phyloP scores from a whole-genome alignment of 2,888 invertebrate species.

The Caenorhabditis panamensis region DNA sequence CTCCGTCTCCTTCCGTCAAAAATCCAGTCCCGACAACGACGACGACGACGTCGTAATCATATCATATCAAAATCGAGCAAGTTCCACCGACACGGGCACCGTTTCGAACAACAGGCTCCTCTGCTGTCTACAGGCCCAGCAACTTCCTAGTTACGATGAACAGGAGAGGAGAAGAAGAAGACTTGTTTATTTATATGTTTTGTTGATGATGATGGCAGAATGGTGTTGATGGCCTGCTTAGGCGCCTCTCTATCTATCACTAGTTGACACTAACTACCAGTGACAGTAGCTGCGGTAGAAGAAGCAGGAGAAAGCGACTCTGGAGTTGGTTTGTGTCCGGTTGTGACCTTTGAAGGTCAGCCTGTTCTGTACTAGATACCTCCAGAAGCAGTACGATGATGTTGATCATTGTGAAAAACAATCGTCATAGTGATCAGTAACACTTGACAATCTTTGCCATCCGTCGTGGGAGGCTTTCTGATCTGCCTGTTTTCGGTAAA shows the following conservation, averaged over 20 bases:
- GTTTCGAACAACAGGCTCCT: slow-evolving; percentile 30
- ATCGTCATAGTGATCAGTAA: not conserved
- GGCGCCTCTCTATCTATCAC: slow-evolving; percentile 36
- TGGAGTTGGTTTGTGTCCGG: slow-evolving; percentile 16
- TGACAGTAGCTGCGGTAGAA: slow-evolving; percentile 33
- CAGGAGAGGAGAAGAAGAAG: slow-evolving; percentile 4
- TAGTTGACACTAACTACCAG: slow-evolving; percentile 35
- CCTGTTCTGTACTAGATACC: not conserved
- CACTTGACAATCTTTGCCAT: too few species aligned
- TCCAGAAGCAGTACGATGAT: not conserved
- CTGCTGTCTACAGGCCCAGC: too few species aligned
- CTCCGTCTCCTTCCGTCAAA: not conserved
- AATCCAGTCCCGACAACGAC: too few species aligned
- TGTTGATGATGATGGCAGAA: slow-evolving; percentile 30
- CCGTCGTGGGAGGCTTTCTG: slow-evolving; percentile 4
- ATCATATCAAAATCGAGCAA: slow-evolving; percentile 14
- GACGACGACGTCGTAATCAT: not conserved
- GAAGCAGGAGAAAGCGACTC: slow-evolving; percentile 13
- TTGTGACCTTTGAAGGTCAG: not conserved
- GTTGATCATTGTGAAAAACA: not conserved
- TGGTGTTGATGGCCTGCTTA: slow-evolving; percentile 34
- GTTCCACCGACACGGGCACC: slow-evolving; percentile 45
- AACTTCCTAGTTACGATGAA: slow-evolving; percentile 25
- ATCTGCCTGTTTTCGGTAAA: not conserved
- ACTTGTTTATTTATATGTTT: slow-evolving; percentile 42